Evolutionary conservation across 1,140 invertebrate species (phyloP).

Genomic region (Kradibia gibbosae): DNA sequence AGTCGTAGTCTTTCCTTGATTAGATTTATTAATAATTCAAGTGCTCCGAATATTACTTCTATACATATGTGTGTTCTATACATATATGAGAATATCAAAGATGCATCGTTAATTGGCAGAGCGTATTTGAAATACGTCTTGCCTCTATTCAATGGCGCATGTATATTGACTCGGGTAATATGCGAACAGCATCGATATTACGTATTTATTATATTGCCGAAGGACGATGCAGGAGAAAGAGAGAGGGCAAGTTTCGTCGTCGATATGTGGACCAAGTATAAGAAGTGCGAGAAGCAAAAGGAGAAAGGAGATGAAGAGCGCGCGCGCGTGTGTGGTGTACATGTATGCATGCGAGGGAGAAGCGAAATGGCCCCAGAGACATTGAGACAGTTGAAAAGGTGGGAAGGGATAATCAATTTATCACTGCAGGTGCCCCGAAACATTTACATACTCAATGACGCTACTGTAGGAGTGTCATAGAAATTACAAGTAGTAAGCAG

Average conservation of each 20-base stretch:
- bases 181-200: slow-evolving; percentile 64
- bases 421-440: slow-evolving; percentile 65
- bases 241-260: slow-evolving; percentile 51
- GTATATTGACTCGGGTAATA: slow-evolving; percentile 54
- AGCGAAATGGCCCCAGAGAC: not conserved
- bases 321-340: not conserved
- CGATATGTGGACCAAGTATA: slow-evolving; percentile 22
- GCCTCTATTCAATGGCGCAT: slow-evolving; percentile 37
- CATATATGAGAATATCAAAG: slow-evolving; percentile 39
- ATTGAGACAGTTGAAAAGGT: slow-evolving; percentile 18
- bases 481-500: slow-evolving; percentile 25
- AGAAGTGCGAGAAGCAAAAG: slow-evolving; percentile 1
- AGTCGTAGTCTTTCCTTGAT: slow-evolving; percentile 52
- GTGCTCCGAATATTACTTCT: slow-evolving; percentile 36
- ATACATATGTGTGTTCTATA: slow-evolving; percentile 22
- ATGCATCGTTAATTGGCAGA: slow-evolving; percentile 49
- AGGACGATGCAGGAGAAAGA: slow-evolving; percentile 41
- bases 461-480: slow-evolving; percentile 57
- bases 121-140: slow-evolving; percentile 51
- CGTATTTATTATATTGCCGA: slow-evolving; percentile 66
- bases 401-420: slow-evolving; percentile 65
- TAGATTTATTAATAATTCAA: slow-evolving; percentile 54
- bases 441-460: slow-evolving; percentile 69
- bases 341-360: slow-evolving; percentile 5
- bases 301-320: not conserved